These are phyloP conservation scores for Cyphomyrmex costatus DNA, from an alignment of 1,140 invertebrate species.

Conservation along the genomic window DNA sequence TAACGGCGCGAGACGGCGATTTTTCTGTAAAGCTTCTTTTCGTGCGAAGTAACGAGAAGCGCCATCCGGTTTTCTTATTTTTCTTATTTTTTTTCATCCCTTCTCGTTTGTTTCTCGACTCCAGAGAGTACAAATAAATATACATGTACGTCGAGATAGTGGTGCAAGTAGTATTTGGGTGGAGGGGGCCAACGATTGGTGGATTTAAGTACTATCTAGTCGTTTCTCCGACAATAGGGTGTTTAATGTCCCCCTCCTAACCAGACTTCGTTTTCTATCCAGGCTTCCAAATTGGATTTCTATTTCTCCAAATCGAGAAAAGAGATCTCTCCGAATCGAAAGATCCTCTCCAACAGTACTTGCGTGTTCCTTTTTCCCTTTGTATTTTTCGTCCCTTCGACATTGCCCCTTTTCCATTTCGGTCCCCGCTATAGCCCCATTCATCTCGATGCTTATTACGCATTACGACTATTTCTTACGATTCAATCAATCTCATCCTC, in stretches of 20 bases:
- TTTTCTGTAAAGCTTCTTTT: constrained; percentile 40
- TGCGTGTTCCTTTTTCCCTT: constrained; percentile 18
- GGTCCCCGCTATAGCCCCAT: constrained; percentile 1
- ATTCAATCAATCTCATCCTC: constrained; percentile 31
- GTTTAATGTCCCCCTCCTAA: constrained; percentile 70
- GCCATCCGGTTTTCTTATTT: constrained; percentile 26
- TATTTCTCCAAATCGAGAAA: constrained; percentile 76
- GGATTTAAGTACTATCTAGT: constrained; percentile 70
- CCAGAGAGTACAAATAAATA: constrained; percentile 49
- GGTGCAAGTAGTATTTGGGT: not conserved
- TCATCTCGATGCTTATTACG: constrained; percentile 52
- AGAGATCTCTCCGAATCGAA: constrained; percentile 49
- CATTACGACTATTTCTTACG: constrained; percentile 32
- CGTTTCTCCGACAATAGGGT: constrained; percentile 72
- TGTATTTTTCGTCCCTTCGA: constrained; percentile 21
- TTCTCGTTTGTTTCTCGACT: constrained; percentile 10
- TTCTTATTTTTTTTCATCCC: not conserved
- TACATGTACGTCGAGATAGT: constrained; percentile 16
- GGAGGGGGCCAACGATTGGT: not conserved
- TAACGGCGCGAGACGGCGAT: constrained; percentile 66
- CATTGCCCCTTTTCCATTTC: constrained; percentile 20
- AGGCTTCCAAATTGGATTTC: constrained; percentile 76
- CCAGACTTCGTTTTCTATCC: constrained; percentile 38
- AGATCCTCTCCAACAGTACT: constrained; percentile 32
- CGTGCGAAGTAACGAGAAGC: constrained; percentile 45